These are phyloP conservation scores for Serranus cabrilla DNA, from an alignment of 2,797 vertebrate genomes.

Conservation along the genomic window DNA sequence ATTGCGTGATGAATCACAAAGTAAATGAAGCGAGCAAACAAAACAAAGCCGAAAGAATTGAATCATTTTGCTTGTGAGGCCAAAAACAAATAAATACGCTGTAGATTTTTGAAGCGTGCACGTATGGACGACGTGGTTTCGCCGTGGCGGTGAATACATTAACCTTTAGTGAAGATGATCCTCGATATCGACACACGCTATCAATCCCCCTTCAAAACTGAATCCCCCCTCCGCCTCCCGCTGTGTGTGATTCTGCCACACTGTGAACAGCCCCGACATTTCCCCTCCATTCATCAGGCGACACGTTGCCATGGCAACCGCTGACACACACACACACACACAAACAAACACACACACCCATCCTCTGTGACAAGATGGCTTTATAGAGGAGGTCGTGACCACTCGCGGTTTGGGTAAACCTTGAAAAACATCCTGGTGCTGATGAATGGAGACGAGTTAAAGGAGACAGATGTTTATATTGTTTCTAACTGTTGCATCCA, in stretches of 20 bases:
- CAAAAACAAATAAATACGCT: constrained; percentile 27
- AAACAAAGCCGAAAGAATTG: constrained; percentile 45
- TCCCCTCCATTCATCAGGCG: constrained; percentile 46
- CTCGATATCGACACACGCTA: constrained; percentile 60
- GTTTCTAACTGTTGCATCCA: constrained; percentile 12
- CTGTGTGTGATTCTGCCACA: constrained; percentile 38
- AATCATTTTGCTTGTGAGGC: constrained; percentile 16
- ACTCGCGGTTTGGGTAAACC: constrained; percentile 13
- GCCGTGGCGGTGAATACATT: constrained; percentile 62
- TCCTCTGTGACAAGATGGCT: constrained; percentile 31
- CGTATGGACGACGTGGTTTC: not conserved
- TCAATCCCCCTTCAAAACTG: constrained; percentile 58
- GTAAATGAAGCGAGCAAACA: constrained; percentile 48
- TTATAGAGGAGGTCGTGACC: constrained; percentile 39
- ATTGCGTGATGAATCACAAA: constrained; percentile 49
- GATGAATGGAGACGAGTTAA: constrained; percentile 11
- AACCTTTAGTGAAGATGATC: constrained; percentile 64
- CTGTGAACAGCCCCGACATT: constrained; percentile 47
- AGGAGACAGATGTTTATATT: not conserved
- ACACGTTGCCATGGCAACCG: constrained; percentile 55
- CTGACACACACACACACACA: constrained; percentile 5
- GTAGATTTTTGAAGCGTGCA: not conserved
- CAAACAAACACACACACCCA: constrained; percentile 29
- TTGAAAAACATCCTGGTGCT: not conserved
- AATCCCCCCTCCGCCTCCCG: constrained; percentile 10